Conservation (phyloP, 2,113 vertebrate genomes). For the Zingel zingel region DNA sequence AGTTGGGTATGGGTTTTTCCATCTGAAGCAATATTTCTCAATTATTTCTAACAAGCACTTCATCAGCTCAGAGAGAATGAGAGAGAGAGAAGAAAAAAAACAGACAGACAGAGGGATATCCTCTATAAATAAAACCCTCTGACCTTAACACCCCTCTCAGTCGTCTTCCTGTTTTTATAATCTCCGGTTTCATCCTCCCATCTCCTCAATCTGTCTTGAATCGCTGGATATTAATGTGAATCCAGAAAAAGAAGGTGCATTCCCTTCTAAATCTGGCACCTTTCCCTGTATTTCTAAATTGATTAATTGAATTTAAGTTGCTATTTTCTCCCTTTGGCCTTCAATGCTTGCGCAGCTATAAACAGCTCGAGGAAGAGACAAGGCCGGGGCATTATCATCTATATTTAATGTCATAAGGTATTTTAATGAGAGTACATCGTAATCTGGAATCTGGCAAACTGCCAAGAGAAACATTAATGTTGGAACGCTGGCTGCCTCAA, state of each 20-base stretch:
- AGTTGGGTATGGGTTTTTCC: slow-evolving; percentile 2
- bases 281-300: slow-evolving; percentile 37
- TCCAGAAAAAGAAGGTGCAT: slow-evolving; percentile 37
- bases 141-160: not conserved
- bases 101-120: slow-evolving; percentile 6
- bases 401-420: slow-evolving; percentile 69
- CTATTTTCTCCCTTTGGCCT: slow-evolving; percentile 36
- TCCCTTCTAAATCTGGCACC: slow-evolving; percentile 27
- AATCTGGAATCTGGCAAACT: slow-evolving; percentile 51
- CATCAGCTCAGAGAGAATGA: slow-evolving; percentile 16
- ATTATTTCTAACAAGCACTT: slow-evolving; percentile 24
- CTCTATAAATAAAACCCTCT: not conserved
- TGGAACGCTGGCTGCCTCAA: slow-evolving; percentile 22
- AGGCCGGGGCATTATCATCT: slow-evolving; percentile 51
- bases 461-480: slow-evolving; percentile 60
- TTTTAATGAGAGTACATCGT: slow-evolving; percentile 65
- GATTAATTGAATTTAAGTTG: slow-evolving; percentile 27
- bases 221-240: slow-evolving; percentile 29
- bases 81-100: slow-evolving; percentile 33
- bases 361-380: slow-evolving; percentile 34
- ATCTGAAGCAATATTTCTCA: slow-evolving; percentile 12
- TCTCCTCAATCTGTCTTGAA: slow-evolving; percentile 9
- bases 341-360: slow-evolving; percentile 46
- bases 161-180: not conserved
- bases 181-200: slow-evolving; percentile 15